Conservation (phyloP, 2,113 vertebrate species). For the Clarias macrocephalus region DNA sequence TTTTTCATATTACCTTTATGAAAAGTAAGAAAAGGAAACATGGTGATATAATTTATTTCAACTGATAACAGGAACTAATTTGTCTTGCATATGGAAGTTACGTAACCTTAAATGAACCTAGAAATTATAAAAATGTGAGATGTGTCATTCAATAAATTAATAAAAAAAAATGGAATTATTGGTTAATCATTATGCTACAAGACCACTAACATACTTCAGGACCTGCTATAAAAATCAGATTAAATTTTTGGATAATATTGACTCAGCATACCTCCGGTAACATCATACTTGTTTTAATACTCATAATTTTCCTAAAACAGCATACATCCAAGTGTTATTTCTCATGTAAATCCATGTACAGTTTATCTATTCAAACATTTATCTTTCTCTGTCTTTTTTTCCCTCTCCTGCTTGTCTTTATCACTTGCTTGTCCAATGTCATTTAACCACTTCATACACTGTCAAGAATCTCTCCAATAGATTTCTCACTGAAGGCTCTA, state of each 20-base stretch:
- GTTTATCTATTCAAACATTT: neutral
- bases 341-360: neutral
- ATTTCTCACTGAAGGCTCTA: neutral
- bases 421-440: neutral
- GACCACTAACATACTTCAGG: neutral
- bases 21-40: neutral
- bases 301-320: neutral
- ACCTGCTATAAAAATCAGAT: neutral
- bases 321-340: neutral
- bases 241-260: neutral
- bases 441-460: neutral
- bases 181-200: neutral
- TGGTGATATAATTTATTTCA: neutral
- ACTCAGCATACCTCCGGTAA: too few species aligned
- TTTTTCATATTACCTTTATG: neutral
- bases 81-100: neutral
- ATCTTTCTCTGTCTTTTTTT: neutral
- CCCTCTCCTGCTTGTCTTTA: neutral
- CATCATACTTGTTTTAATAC: too few species aligned
- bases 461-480: constrained; percentile 25
- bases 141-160: too few species aligned
- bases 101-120: neutral
- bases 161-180: neutral
- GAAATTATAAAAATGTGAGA: neutral
- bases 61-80: neutral